Base-by-base conservation (phyloP, 2,888 invertebrate species). In the Amiota mariae region DNA sequence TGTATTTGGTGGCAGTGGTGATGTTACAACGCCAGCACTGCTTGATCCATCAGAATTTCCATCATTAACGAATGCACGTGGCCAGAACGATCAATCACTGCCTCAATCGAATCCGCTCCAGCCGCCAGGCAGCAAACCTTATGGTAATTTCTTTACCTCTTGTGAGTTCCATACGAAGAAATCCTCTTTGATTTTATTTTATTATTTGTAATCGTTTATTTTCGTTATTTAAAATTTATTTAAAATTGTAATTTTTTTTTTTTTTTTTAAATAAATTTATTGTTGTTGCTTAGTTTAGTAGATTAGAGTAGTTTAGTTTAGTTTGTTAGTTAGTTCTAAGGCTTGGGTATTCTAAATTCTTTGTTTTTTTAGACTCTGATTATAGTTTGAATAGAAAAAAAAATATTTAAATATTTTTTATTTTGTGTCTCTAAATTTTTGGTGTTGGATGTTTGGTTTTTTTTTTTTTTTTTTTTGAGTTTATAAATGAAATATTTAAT, bases 21-120 rank as follows among this genome's bases (percentile, higher is more conserved):
- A 94, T 88, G 80, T 71, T 93, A 93, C 93, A 87, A 95, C 96
- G 87, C 97, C 97, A 78, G 96, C 97, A 81, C 92, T 97, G 81
- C 92, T 97, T 87, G 97, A 97, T 92, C 94, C 96, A 82, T 96
- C 96, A 88, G 97, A 97, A 92, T 97, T 97, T 91, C 97, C 97
- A 78, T 97, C 97, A 83, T 92, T 97, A 88, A 97, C 97, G 87
- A 90, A 90, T 86, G 96, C 95, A 90, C 93, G 97, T 89, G 96
- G 95, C 82, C 94, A 94, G 85, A 94, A 94, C 82, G 94, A 94
- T 92, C 93, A 95, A 88, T 92, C 93, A 89, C 92, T 93, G 91
- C 95, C 95, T 87, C 95, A 93, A 89, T 93, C 93, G 86, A 93
- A 95, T 91, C 94, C 96, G 77, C 94, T 94, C 93, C 96, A 96